Evolutionary conservation across 2,797 vertebrate species (phyloP), one percentile per base, ranked within the genome.

Genomic region (Caiman crocodilus): DNA sequence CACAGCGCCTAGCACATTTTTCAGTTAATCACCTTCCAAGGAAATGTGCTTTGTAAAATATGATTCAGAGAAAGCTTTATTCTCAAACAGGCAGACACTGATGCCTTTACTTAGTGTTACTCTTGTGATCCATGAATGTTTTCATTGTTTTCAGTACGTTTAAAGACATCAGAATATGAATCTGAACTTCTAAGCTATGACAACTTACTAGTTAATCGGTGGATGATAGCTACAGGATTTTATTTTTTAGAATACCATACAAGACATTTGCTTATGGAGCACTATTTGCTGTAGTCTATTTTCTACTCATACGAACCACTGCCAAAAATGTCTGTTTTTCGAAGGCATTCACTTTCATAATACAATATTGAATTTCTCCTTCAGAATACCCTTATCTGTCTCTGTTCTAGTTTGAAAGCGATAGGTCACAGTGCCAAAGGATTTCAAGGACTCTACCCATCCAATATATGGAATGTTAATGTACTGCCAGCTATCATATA

Each of bases 341-440:
- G 82, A 81, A 88, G 93, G 35, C 77, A 88, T 85, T 93, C 78
- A 1, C 15, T 89, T 89, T 92, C 60, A 50, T 65, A 91, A 89
- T 3, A 73, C 76, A 65, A n/a, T 18, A 59, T 35, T 2, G 3
- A 82, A 85, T 77, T 91, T 94, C 89, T 94, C 94, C 94, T 96
- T 95, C 92, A 91, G n/a, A 14, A 71, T 57, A 94, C 42, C 78
- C 93, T 91, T 77, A 75, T 89, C 92, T 95, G 90, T 82, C 97
- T 85, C 50, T 16, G 77, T 64, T 87, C 76, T 35, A 56, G 73
- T n/a, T 59, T 50, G 92, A 94, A 95, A 90, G 78, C 69, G 74
- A 64, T 2, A 78, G 86, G 78, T 88, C 23, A 84, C 1, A 7
- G 84, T 90, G 92, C 58, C 90, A 91, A 91, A 90, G 64, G 61